phyloP scores from a whole-genome alignment of 1,140 invertebrate genomes.

The Antheraea pernyi region DNA sequence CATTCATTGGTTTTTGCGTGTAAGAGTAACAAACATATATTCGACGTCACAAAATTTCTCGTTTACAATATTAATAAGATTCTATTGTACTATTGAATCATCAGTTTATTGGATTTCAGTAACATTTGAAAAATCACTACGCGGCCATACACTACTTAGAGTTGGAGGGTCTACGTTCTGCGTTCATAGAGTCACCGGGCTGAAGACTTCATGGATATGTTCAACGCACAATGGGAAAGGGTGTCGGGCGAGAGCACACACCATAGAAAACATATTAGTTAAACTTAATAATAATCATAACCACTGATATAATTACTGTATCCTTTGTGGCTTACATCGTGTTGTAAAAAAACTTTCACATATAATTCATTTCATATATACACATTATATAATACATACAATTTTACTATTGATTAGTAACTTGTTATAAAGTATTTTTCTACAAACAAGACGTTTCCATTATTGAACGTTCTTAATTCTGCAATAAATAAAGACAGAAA shows the following conservation, averaged over 20 bases:
- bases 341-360: too few relatives aligned
- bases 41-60: too few relatives aligned
- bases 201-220: slow-evolving; percentile 32
- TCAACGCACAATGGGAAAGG: slow-evolving; percentile 28
- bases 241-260: slow-evolving; percentile 28
- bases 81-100: not conserved
- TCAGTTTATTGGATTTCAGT: slow-evolving; percentile 6
- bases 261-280: slow-evolving; percentile 23
- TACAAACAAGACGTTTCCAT: too few relatives aligned
- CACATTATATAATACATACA: too few relatives aligned
- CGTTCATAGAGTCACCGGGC: not conserved
- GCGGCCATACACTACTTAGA: slow-evolving; percentile 10
- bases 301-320: slow-evolving; percentile 15
- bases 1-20: too few relatives aligned
- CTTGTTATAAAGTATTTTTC: too few relatives aligned
- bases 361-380: too few relatives aligned
- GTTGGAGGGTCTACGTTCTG: slow-evolving; percentile 14
- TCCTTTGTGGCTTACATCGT: not conserved
- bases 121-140: slow-evolving; percentile 11
- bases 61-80: not conserved
- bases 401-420: too few relatives aligned
- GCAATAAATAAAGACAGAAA: too few relatives aligned
- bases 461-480: too few relatives aligned
- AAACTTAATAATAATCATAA: slow-evolving; percentile 31
- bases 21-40: too few relatives aligned